Conservation (phyloP, 2,797 vertebrate species). For the Philypnodon macrostomus region DNA sequence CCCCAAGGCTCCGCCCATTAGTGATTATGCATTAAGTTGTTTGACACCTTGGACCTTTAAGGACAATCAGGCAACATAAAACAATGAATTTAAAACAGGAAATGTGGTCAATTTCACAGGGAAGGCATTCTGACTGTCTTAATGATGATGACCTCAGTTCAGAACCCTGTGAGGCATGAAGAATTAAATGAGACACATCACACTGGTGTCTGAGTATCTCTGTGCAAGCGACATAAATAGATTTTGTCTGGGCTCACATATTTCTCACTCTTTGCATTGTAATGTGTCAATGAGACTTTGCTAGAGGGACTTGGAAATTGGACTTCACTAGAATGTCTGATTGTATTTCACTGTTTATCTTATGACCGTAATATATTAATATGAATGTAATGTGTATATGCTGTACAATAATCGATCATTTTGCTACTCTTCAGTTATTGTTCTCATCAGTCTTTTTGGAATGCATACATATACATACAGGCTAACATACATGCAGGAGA, state of each 20-base stretch:
- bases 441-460: too few relatives aligned
- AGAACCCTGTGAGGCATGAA: constrained; percentile 47
- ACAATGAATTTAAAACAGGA: constrained; percentile 40
- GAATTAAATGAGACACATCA: constrained; percentile 45
- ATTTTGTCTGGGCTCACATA: constrained; percentile 19
- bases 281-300: constrained; percentile 25
- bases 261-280: constrained; percentile 25
- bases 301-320: neutral
- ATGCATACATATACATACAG: too few relatives aligned
- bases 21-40: constrained; percentile 50
- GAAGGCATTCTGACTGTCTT: constrained; percentile 35
- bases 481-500: too few relatives aligned
- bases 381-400: too few relatives aligned
- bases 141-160: constrained; percentile 46
- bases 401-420: too few relatives aligned
- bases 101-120: constrained; percentile 2
- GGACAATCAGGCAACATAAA: constrained; percentile 46
- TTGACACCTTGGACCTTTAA: constrained; percentile 42
- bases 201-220: constrained; percentile 36
- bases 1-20: constrained; percentile 37
- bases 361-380: too few relatives aligned
- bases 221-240: constrained; percentile 27
- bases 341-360: too few relatives aligned
- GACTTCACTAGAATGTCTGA: neutral
- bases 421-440: too few relatives aligned